Evolutionary conservation across 2,888 invertebrate genomes (phyloP).

Genomic region (Philopedon plagiatum): DNA sequence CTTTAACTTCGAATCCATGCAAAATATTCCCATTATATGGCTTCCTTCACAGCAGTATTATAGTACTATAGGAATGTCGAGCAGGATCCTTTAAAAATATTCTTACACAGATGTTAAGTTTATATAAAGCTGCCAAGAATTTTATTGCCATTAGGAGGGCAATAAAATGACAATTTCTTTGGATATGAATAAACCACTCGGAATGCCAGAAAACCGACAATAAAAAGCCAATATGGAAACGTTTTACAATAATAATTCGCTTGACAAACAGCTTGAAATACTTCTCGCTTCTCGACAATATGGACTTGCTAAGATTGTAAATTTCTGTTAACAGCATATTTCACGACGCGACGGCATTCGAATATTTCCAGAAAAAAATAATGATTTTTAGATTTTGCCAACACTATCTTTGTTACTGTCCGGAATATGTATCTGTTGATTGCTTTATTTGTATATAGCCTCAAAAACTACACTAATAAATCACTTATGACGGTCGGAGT

Average conservation of each 20-base stretch:
- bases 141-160: conserved; percentile 1
- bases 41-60: background rate
- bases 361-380: too few relatives aligned
- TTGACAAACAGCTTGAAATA: conserved; percentile 20
- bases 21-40: background rate
- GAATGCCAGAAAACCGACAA: conserved; percentile 31
- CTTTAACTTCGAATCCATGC: background rate
- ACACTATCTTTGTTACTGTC: too few relatives aligned
- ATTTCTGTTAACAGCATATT: too few relatives aligned
- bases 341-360: too few relatives aligned
- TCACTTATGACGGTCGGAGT: too few relatives aligned
- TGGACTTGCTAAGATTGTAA: conserved; percentile 29
- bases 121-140: conserved; percentile 1
- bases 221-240: conserved; percentile 39
- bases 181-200: conserved; percentile 21
- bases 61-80: background rate
- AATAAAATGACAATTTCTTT: conserved; percentile 13
- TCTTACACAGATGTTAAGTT: conserved; percentile 1
- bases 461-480: too few relatives aligned
- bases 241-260: conserved; percentile 33
- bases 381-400: too few relatives aligned
- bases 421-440: too few relatives aligned
- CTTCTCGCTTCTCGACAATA: conserved; percentile 14
- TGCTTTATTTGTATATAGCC: too few relatives aligned
- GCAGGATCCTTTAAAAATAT: background rate